Percentiles rank a stretch among this genome's conserved stretches.
Evolutionary conservation across 2,888 invertebrate genomes (phyloP).

Genomic region (Drosophila tanythrix): DNA sequence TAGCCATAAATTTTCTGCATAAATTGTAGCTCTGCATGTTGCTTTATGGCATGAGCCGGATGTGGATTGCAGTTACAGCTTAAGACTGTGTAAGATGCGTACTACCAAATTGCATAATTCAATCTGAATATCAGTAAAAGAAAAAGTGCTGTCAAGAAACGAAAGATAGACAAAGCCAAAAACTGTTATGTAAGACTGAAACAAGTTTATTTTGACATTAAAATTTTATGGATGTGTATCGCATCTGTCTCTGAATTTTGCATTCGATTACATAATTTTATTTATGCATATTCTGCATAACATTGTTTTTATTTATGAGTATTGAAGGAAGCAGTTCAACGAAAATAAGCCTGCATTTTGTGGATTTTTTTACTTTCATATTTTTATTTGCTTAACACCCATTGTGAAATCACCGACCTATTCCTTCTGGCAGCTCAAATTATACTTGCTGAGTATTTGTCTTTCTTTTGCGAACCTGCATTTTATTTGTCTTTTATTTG

Average conservation of each 20-base stretch:
- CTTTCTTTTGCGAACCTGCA: not conserved
- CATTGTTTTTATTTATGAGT: not conserved
- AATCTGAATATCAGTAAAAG: constrained; percentile 39
- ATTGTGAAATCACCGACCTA: not conserved
- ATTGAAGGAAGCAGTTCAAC: not conserved
- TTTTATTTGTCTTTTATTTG: constrained; percentile 3
- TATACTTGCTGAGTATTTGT: not conserved
- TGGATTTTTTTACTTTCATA: not conserved
- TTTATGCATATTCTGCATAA: not conserved
- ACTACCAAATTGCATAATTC: constrained; percentile 63
- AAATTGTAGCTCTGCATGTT: constrained; percentile 63
- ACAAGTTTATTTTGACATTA: constrained; percentile 23
- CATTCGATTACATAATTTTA: not conserved
- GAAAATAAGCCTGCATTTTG: not conserved
- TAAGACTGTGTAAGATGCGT: constrained; percentile 61
- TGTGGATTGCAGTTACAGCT: constrained; percentile 65
- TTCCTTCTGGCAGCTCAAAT: not conserved
- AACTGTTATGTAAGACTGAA: constrained; percentile 6
- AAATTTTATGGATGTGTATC: not conserved
- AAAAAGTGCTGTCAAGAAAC: not conserved
- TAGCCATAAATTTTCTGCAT: constrained; percentile 72
- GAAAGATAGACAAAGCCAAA: no score
- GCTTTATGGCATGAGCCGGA: constrained; percentile 69
- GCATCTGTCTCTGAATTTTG: not conserved
- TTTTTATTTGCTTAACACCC: not conserved